Evolutionary conservation across 2,888 invertebrate genomes (phyloP).

Genomic region (Endomychus coccineus): DNA sequence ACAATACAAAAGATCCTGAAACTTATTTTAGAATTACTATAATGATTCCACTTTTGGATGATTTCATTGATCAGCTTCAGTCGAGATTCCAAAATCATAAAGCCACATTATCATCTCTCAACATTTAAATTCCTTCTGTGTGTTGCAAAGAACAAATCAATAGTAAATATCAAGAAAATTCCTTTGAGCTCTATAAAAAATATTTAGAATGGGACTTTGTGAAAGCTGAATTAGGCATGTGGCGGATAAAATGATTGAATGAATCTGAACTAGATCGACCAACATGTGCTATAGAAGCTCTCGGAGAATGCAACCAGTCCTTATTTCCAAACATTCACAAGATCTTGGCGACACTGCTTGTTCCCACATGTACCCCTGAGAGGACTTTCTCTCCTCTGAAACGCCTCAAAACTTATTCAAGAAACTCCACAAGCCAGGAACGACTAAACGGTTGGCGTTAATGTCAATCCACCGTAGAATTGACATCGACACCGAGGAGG

Average conservation of each 20-base stretch:
- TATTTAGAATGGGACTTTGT: constrained; percentile 12
- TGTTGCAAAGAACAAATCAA: constrained; percentile 8
- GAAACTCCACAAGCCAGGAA: constrained; percentile 10
- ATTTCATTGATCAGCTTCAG: constrained; percentile 4
- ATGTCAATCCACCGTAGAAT: too few species aligned
- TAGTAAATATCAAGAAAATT: background rate
- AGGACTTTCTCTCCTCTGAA: too few species aligned
- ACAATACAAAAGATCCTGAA: constrained; percentile 9
- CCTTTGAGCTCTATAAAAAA: constrained; percentile 7
- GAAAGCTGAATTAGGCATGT: constrained; percentile 11
- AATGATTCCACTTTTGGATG: constrained; percentile 7
- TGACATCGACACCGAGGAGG: constrained; percentile 13
- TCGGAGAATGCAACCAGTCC: too few species aligned
- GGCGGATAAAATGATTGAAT: constrained; percentile 9
- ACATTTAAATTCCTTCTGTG: too few species aligned
- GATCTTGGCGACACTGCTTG: too few species aligned
- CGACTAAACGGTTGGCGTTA: constrained; percentile 9
- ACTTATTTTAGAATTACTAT: constrained; percentile 8
- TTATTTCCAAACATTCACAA: too few species aligned
- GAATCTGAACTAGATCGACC: constrained; percentile 12
- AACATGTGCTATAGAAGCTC: constrained; percentile 13
- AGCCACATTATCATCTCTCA: constrained; percentile 9
- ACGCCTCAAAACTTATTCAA: constrained; percentile 11
- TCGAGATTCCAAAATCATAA: constrained; percentile 10
- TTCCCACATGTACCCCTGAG: too few species aligned